Evolutionary conservation across 2,888 invertebrate genomes (phyloP), one percentile per base, ranked within the genome.

Genomic region (Leucania comma): DNA sequence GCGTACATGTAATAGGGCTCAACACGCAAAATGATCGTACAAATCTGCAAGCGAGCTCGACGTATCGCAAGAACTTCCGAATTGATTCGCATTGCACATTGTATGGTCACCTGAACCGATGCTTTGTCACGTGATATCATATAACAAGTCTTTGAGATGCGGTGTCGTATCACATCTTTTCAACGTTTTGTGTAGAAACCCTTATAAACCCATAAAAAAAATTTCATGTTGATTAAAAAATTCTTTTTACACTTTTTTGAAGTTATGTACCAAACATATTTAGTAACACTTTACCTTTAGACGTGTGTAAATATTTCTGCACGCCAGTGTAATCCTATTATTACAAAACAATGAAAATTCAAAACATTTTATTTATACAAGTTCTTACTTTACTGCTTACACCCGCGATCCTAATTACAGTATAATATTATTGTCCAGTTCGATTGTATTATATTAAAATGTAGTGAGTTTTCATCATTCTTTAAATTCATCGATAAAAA

Each of bases 311-410:
- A 46, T 42, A 57, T 76, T 69, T 60, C 65, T 68, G 70, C 58
- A 62, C 75, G 76, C 81, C 80, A 86, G 78, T 85, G 65, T 51
- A 77, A 46, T 57, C 71, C 67, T n/a, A 50, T 77, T 42, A 65
- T 65, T 65, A 62, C 59, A 46, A 72, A 83, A 82, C 69, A 87
- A 87, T 84, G 87, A 87, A 89, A 83, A 53, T 85, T 84, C 87
- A 82, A 72, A 83, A 88, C 84, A 84, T 84, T 81, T 79, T 38
- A 50, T n/a, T 54, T 42, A n/a, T 48, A 68, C 65, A 69, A 71
- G 24, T 24, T 38, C 35, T 71, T 61, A 38, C 17, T 38, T 46
- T 38, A 65, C 59, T 78, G 35, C 50, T 67, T 67, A 59, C 26
- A 12, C 24, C 14, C 54, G n/a, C n/a, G 60, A 54, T 58, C 53